These are phyloP conservation scores for Anhinga anhinga DNA, from an alignment of 2,113 vertebrate genomes.

Conservation along the genomic window DNA sequence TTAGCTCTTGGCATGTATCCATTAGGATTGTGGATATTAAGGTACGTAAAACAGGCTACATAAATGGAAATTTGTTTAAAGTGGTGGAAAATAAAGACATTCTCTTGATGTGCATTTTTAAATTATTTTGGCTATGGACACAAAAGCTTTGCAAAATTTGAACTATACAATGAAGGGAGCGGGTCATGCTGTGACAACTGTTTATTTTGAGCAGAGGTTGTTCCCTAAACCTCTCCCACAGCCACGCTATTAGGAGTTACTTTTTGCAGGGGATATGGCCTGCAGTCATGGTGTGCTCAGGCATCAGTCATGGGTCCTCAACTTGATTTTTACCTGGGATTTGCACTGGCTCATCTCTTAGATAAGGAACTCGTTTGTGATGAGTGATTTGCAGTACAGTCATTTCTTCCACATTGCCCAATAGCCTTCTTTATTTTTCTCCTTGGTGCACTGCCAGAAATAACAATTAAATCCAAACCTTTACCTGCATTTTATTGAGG, in stretches of 20 bases:
- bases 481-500: conserved; percentile 15
- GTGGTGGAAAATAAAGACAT: neutral
- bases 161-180: neutral
- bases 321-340: neutral
- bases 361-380: neutral
- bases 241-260: neutral
- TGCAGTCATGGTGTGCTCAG: neutral
- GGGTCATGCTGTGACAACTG: neutral
- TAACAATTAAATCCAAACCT: conserved; percentile 13
- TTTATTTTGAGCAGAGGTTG: neutral
- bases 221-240: neutral
- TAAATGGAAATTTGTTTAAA: neutral
- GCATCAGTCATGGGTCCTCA: neutral
- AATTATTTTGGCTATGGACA: neutral
- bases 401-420: neutral
- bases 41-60: neutral
- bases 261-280: neutral
- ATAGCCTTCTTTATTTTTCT: neutral
- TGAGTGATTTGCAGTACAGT: neutral
- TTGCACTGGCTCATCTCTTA: neutral
- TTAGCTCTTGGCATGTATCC: neutral
- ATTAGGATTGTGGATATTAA: neutral
- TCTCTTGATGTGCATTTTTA: neutral
- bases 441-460: conserved; percentile 21
- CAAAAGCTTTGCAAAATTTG: neutral